Base-by-base conservation (phyloP, 2,797 vertebrate species). In the Siniperca scherzeri region DNA sequence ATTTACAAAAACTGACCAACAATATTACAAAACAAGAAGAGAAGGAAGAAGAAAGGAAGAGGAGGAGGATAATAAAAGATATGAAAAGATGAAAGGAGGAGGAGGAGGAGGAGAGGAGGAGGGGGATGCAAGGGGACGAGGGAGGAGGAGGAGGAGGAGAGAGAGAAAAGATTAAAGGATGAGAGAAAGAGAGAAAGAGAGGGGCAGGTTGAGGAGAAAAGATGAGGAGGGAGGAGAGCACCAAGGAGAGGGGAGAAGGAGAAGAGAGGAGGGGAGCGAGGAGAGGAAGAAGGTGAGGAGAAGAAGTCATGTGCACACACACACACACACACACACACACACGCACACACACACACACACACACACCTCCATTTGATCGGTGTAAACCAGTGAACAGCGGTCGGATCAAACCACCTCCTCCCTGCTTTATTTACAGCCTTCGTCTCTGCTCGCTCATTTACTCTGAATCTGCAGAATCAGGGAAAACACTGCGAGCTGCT, bases 391-490 rank as follows among this genome's bases (percentile, higher is more conserved):
- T 17, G 36, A 42, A 11, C 61, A 64, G 61, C 36, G 27, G 60
- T 65, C 17, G 25, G 60, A 61, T 53, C 44, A 60, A 36, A 64
- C 17, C 40, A 27, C 61, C 40, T 36, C 40, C 53, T 19, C 5
- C 9, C 64, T 44, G 53, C 55, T 56, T 62, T 38, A 9, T 55
- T 73, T 27, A 50, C 64, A 30, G 66, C 38, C 59, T 66, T 36
- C 27, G 27, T 14, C 74, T 66, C 40, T 8, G 48, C 46, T 62
- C 48, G n/a, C 46, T 53, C 48, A 17, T 73, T 74, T 40, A 30
- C 74, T 81, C 61, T 17, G 25, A 76, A 67, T 82, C 57, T 71
- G 76, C 71, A 38, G 64, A 67, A 76, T 82, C 70, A 53, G 76
- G 56, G 56, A 65, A 52, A 80, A 72, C 27, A 10, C 56, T 36